Base-by-base conservation (phyloP, 2,888 invertebrate genomes). In the Megamerina dolium region DNA sequence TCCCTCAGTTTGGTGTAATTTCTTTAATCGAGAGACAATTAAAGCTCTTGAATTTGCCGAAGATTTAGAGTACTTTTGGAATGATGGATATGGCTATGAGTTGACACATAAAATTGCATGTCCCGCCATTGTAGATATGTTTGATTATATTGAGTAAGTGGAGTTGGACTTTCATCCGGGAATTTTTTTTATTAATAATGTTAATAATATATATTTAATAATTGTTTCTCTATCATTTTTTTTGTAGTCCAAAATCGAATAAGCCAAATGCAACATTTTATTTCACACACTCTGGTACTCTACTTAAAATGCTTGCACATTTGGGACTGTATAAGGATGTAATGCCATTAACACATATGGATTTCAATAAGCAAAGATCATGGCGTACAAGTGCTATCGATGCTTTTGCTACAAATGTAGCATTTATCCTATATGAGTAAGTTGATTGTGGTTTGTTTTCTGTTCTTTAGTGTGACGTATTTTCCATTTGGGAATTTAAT, bases 221-320 rank as follows among this genome's bases (percentile, higher is more conserved):
- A 18, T 37, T 27, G 20, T 12, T 37, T 37, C 31, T 20, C 3
- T 31, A 5, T 38, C 17, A 10, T 31, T 34, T 32, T 20, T 27
- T 37, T 43, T 50, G 5, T 30, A 67, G 68, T 44, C 58, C 59
- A 0, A 43, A 45, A 14, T 59, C 62, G n/a, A 34, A 49, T 5
- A 63, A 66, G 3, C 58, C 73, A n/a, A 73, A 72, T 51, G 77
- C 79, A 20, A 77, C 79, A 20, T 79, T 83, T 51, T 82, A 87
- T 57, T 90, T 90, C 62, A 80, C 87, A 1, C 90, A 91, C 70
- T 89, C 89, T 2, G 90, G 90, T 3, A 82, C 88, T 1, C 61
- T 90, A 32, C 70, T 90, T 21, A 91, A 90, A 72, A 65, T 87
- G 39, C 60, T 88, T 35, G 77, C 85, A 1, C 79, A 85, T 56